Conservation (phyloP, 2,113 vertebrate species). For the Sprattus sprattus region DNA sequence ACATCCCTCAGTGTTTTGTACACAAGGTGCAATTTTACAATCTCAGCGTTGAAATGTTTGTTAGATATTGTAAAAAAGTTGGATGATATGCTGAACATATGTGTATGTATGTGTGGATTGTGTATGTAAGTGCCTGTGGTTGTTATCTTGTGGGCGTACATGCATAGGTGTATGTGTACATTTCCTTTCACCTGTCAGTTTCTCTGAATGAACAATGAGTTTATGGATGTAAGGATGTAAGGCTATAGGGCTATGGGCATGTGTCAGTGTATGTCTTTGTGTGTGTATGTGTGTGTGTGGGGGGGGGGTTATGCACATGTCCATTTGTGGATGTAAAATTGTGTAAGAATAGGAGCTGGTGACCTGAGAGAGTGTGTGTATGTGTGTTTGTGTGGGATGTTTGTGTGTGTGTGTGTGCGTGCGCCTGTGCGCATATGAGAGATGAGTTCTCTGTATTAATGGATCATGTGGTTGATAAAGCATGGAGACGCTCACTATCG, state of each 20-base stretch:
- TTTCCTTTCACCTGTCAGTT: not conserved
- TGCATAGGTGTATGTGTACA: not conserved
- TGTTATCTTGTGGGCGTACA: not conserved
- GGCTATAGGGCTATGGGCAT: not conserved
- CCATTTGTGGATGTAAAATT: not conserved
- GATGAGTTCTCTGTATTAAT: conserved; percentile 51
- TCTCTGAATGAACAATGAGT: not conserved
- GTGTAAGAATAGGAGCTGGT: not conserved
- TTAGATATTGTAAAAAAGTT: not conserved
- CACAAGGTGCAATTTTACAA: not conserved
- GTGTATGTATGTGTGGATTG: too few species aligned
- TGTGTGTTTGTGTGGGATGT: conserved; percentile 37
- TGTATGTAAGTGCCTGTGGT: too few species aligned
- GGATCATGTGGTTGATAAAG: conserved; percentile 74
- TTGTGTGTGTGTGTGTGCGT: conserved; percentile 41
- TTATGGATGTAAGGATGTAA: not conserved
- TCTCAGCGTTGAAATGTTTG: not conserved
- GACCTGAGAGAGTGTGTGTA: not conserved
- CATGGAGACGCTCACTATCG: conserved; percentile 47
- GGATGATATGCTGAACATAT: too few species aligned
- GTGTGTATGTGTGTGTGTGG: not conserved
- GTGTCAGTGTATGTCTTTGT: not conserved
- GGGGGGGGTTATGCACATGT: not conserved
- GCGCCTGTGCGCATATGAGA: conserved; percentile 30
- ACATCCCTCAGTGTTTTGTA: too few species aligned